Percentiles rank a stretch among this genome's conserved stretches.
phyloP scores from a whole-genome alignment of 2,113 vertebrate species.

The Smithornis capensis region DNA sequence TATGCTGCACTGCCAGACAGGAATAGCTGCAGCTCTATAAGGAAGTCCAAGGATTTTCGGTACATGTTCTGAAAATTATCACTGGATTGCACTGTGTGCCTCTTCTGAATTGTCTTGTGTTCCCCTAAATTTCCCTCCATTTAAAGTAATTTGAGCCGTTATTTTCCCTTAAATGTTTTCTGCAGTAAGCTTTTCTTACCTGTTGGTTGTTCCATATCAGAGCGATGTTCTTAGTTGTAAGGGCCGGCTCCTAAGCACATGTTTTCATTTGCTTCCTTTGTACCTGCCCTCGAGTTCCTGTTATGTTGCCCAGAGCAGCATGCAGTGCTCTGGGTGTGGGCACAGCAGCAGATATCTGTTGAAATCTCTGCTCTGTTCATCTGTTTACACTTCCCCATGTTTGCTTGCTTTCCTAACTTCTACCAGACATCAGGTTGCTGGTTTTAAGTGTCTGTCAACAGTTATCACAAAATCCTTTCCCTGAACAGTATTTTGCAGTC shows the following conservation, averaged over 20 bases:
- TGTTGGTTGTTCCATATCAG: not conserved
- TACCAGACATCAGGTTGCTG: slow-evolving; percentile 73
- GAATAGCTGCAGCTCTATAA: not conserved
- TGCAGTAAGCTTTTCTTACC: not conserved
- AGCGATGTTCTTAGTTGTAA: not conserved
- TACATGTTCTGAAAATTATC: not conserved
- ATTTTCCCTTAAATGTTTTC: not conserved
- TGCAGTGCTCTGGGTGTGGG: slow-evolving; percentile 24
- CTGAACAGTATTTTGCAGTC: slow-evolving; percentile 23
- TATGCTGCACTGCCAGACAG: not conserved
- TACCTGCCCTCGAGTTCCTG: not conserved
- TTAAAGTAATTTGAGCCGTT: not conserved
- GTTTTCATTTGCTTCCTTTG: not conserved
- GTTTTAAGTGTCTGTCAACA: slow-evolving; percentile 73
- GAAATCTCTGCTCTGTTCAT: slow-evolving; percentile 64
- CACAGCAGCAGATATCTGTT: slow-evolving; percentile 50
- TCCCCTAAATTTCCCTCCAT: not conserved
- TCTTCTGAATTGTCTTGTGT: not conserved
- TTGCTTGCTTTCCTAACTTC: slow-evolving; percentile 78
- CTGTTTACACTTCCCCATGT: slow-evolving; percentile 68
- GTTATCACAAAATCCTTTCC: slow-evolving; percentile 53
- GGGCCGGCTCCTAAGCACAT: not conserved
- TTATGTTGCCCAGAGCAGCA: slow-evolving; percentile 26
- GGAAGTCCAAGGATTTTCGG: not conserved
- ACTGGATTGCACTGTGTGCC: not conserved